A percentile compares a stretch with the other conserved stretches of the same genome.
Conservation (phyloP, 2,113 vertebrate species). For the Hiodon tergisus region DNA sequence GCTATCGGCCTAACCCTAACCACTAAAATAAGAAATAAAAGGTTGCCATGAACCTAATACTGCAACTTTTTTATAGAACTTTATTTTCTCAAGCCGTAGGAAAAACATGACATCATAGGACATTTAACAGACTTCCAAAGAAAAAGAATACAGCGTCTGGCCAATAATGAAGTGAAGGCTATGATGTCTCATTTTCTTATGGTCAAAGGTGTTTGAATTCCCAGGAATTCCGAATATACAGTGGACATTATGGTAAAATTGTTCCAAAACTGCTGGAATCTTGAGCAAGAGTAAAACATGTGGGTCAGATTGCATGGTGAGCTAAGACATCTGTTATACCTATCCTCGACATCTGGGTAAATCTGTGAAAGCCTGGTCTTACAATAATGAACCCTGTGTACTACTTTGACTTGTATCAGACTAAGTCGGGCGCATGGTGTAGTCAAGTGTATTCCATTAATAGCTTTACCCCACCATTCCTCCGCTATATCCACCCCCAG, state of each 20-base stretch:
- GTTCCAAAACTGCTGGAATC: not conserved
- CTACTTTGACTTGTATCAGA: not conserved
- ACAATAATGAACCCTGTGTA: not conserved
- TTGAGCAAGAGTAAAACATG: not conserved
- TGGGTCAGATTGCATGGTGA: not conserved
- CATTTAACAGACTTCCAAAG: too few relatives aligned
- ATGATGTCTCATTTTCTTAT: not conserved
- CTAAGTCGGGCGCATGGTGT: not conserved
- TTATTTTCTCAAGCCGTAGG: too few relatives aligned
- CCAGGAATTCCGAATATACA: not conserved
- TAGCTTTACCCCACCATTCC: not conserved
- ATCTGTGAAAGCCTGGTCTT: not conserved
- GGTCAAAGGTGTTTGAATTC: not conserved
- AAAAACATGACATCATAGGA: too few relatives aligned
- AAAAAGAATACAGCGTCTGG: too few relatives aligned
- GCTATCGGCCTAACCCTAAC: too few relatives aligned
- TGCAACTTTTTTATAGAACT: not conserved
- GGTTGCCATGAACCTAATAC: not conserved
- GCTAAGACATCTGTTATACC: not conserved
- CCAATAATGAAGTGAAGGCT: not conserved
- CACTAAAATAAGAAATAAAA: not conserved
- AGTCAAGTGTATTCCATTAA: not conserved
- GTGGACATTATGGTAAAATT: not conserved
- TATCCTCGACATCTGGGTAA: not conserved
- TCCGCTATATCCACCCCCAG: not conserved